These are phyloP conservation scores for Indri indri DNA, from an alignment of 2,113 vertebrate genomes.

Conservation along the genomic window DNA sequence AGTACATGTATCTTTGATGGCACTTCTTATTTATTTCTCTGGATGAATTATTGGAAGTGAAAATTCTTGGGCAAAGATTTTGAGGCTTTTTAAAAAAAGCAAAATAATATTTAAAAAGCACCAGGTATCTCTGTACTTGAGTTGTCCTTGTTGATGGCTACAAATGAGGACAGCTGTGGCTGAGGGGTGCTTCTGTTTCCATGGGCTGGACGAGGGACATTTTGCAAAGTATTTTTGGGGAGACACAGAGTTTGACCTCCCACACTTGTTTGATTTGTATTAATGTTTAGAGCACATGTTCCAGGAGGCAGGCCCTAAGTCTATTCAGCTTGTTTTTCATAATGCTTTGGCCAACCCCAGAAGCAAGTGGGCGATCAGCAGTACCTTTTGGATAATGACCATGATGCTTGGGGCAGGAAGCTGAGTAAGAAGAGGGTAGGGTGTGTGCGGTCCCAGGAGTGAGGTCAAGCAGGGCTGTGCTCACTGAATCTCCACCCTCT, in stretches of 20 bases:
- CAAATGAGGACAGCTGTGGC: neutral
- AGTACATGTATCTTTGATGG: neutral
- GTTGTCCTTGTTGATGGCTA: neutral
- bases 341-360: neutral
- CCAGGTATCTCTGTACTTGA: neutral
- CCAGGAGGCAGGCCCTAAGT: neutral
- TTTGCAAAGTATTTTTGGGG: neutral
- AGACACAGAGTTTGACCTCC: neutral
- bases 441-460: neutral
- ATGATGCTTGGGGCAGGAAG: neutral
- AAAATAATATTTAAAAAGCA: conserved; percentile 14
- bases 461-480: neutral
- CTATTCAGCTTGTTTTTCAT: neutral
- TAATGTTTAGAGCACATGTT: neutral
- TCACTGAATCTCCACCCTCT: neutral
- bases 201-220: neutral
- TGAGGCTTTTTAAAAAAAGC: neutral
- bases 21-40: neutral
- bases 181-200: neutral
- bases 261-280: neutral
- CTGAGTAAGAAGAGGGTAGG: neutral
- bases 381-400: neutral
- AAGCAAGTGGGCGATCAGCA: neutral
- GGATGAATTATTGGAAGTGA: neutral
- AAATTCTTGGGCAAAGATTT: neutral